These are phyloP conservation scores for Clarias magur DNA, from an alignment of 2,113 vertebrate species.

Conservation along the genomic window DNA sequence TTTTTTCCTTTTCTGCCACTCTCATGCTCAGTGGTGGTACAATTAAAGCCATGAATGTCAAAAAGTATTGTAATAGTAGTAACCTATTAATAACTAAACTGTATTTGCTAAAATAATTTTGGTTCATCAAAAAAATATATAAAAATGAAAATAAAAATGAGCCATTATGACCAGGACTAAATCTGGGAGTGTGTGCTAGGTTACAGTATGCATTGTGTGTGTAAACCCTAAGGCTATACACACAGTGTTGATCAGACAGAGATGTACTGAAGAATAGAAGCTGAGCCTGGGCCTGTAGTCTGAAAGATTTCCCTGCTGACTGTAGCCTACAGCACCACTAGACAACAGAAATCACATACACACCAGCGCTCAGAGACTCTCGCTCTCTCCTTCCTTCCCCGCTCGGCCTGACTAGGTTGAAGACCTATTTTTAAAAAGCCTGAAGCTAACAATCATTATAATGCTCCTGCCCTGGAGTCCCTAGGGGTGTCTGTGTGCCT, in stretches of 20 bases:
- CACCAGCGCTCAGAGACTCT: constrained; percentile 6
- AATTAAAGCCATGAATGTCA: neutral
- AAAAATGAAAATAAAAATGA: neutral
- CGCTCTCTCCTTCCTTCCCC: neutral
- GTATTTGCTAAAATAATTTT: too few relatives aligned
- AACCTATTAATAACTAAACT: too few relatives aligned
- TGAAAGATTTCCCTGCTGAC: constrained; percentile 32
- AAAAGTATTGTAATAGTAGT: too few relatives aligned
- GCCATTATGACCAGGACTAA: neutral
- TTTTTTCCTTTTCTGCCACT: constrained; percentile 12
- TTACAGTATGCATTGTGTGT: neutral
- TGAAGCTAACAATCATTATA: constrained; percentile 31
- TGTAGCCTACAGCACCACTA: constrained; percentile 32
- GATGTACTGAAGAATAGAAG: neutral
- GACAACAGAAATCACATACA: neutral
- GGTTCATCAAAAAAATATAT: too few relatives aligned
- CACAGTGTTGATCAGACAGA: neutral
- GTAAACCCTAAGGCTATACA: constrained; percentile 28
- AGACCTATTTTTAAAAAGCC: constrained; percentile 41
- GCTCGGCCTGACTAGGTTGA: neutral
- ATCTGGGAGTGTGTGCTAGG: neutral
- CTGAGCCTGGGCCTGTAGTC: constrained; percentile 7
- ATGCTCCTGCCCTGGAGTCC: constrained; percentile 1
- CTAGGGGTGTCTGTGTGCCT: constrained; percentile 16
- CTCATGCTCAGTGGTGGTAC: neutral